phyloP scores from a whole-genome alignment of 2,888 invertebrate species.

The Ariolimax columbianus region DNA sequence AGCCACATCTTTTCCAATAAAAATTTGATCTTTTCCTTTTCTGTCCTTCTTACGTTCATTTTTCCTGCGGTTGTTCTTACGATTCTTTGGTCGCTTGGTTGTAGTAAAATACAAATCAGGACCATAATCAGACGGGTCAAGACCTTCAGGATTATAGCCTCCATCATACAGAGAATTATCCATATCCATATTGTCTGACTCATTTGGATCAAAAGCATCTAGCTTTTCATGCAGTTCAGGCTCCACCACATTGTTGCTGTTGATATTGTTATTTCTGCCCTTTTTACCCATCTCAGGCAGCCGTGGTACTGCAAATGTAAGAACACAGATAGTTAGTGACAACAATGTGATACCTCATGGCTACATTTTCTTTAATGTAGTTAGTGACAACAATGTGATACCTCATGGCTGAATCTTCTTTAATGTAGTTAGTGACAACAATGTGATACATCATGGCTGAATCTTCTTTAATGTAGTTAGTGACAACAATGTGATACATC shows the following conservation, averaged over 20 bases:
- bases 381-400: too few species aligned
- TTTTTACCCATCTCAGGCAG: not conserved
- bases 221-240: not conserved
- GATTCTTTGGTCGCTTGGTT: conserved; percentile 31
- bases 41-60: conserved; percentile 49
- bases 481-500: too few species aligned
- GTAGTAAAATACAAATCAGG: conserved; percentile 38
- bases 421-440: too few species aligned
- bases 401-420: too few species aligned
- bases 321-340: not conserved
- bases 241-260: conserved; percentile 7
- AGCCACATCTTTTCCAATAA: conserved; percentile 23
- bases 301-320: conserved; percentile 8
- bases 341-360: too few species aligned
- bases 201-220: not conserved
- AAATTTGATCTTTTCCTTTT: conserved; percentile 43
- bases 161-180: conserved; percentile 16
- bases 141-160: conserved; percentile 16
- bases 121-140: conserved; percentile 10
- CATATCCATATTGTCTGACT: not conserved
- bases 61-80: conserved; percentile 41
- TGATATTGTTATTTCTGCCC: not conserved
- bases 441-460: too few species aligned
- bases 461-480: too few species aligned
- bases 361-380: too few species aligned